Evolutionary conservation across 2,797 vertebrate genomes (phyloP).

Genomic region (Chrysocyon brachyurus): DNA sequence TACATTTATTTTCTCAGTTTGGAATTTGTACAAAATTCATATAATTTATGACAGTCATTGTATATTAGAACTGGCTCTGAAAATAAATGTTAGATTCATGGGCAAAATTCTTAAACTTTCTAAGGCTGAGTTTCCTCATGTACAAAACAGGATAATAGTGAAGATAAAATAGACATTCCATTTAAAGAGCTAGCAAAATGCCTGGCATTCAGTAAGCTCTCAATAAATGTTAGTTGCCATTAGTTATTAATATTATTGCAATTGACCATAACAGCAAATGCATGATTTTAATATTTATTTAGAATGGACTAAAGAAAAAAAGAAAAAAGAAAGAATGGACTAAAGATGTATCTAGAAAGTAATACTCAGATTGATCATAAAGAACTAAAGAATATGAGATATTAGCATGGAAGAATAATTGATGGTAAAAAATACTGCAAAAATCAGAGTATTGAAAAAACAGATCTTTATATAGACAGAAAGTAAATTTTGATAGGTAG

Average conservation of each 20-base stretch:
- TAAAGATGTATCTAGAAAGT: not conserved
- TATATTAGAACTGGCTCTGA: not conserved
- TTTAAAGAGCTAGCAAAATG: conserved; percentile 58
- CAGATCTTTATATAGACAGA: not conserved
- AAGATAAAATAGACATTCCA: not conserved
- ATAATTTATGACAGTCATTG: not conserved
- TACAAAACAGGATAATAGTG: not conserved
- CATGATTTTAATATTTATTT: not conserved
- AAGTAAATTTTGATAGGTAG: conserved; percentile 5
- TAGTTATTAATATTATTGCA: conserved; percentile 34
- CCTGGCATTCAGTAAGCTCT: not conserved
- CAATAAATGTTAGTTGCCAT: conserved; percentile 6
- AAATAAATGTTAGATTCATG: conserved; percentile 24
- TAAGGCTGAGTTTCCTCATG: not conserved
- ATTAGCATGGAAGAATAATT: not conserved
- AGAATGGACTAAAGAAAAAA: not conserved
- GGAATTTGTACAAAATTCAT: not conserved
- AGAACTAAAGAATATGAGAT: not conserved
- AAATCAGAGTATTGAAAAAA: not conserved
- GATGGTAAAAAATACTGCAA: not conserved
- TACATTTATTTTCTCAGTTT: not conserved
- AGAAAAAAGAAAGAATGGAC: not conserved
- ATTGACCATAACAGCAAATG: not conserved
- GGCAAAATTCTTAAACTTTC: conserved; percentile 3
- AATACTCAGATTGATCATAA: not conserved